Conservation (phyloP, 2,113 vertebrate species). For the Solea senegalensis region DNA sequence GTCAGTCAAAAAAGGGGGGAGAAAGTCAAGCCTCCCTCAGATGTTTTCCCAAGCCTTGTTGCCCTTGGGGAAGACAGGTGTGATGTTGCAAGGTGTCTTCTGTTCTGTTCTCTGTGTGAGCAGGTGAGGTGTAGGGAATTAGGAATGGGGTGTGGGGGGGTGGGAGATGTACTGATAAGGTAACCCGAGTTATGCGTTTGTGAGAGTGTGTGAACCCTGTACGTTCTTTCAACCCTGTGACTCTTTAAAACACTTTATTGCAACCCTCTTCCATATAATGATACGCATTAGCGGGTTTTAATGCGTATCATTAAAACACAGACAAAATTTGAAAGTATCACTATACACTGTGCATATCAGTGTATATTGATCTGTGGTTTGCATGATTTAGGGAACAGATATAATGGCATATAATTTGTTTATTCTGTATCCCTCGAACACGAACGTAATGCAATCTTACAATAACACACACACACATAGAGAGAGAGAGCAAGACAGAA, state of each 20-base stretch:
- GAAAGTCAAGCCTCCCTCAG: constrained; percentile 61
- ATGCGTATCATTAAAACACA: not conserved
- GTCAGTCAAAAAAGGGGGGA: constrained; percentile 18
- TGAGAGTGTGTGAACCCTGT: constrained; percentile 54
- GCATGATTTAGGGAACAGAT: not conserved
- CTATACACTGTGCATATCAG: no score
- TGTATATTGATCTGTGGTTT: no score
- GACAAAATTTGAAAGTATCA: no score
- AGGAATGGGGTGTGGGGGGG: constrained; percentile 25
- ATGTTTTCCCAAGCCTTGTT: constrained; percentile 66
- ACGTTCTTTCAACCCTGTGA: constrained; percentile 37
- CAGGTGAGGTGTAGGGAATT: constrained; percentile 52
- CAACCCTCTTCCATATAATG: no score
- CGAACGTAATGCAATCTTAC: not conserved
- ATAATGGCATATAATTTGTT: no score
- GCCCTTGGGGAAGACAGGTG: constrained; percentile 78
- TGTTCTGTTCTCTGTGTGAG: constrained; percentile 63
- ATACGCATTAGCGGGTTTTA: no score
- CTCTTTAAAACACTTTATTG: constrained; percentile 42
- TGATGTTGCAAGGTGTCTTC: constrained; percentile 70
- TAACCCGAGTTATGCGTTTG: constrained; percentile 64
- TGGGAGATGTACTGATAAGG: constrained; percentile 62
- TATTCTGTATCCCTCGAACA: not conserved
- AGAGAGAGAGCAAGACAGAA: constrained; percentile 5
- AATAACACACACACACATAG: not conserved